These are phyloP conservation scores for Drosophila guanche DNA, from an alignment of 1,140 invertebrate species.

Conservation along the genomic window DNA sequence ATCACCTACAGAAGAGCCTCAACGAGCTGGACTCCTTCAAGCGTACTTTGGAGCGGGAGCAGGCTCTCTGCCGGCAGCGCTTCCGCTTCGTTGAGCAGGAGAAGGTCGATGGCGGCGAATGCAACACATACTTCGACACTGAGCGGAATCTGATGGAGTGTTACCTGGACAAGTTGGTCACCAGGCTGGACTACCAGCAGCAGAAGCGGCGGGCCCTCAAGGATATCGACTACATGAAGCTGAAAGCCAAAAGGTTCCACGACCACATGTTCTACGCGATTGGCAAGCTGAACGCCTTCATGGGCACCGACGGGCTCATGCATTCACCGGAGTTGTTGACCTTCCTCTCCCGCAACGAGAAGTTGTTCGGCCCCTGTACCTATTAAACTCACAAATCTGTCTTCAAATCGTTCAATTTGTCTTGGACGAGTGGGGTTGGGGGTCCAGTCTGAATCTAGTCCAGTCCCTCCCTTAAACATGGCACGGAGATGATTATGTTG, in stretches of 20 bases:
- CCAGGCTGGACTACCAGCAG: neutral
- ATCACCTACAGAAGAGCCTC: slow-evolving; percentile 6
- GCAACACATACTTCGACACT: neutral
- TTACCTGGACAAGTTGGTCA: neutral
- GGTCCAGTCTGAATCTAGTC: no score
- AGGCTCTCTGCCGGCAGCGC: slow-evolving; percentile 32
- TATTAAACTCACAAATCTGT: slow-evolving; percentile 48
- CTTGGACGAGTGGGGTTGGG: neutral
- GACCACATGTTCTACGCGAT: neutral
- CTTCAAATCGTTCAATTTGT: slow-evolving; percentile 69
- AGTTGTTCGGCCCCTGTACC: neutral
- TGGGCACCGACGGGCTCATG: neutral
- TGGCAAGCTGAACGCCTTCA: neutral
- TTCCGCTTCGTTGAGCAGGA: slow-evolving; percentile 19
- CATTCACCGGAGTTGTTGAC: neutral
- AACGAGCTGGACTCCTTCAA: slow-evolving; percentile 41
- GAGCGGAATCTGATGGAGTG: neutral
- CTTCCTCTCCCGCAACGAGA: slow-evolving; percentile 10
- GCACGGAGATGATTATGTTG: slow-evolving; percentile 45
- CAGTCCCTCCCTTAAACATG: no score
- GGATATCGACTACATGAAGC: slow-evolving; percentile 1
- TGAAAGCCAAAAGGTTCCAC: neutral
- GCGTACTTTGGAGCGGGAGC: slow-evolving; percentile 26
- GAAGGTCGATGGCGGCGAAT: slow-evolving; percentile 26
- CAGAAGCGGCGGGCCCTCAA: neutral